Evolutionary conservation across 2,113 vertebrate genomes (phyloP).

Genomic region (Hemiscyllium ocellatum): DNA sequence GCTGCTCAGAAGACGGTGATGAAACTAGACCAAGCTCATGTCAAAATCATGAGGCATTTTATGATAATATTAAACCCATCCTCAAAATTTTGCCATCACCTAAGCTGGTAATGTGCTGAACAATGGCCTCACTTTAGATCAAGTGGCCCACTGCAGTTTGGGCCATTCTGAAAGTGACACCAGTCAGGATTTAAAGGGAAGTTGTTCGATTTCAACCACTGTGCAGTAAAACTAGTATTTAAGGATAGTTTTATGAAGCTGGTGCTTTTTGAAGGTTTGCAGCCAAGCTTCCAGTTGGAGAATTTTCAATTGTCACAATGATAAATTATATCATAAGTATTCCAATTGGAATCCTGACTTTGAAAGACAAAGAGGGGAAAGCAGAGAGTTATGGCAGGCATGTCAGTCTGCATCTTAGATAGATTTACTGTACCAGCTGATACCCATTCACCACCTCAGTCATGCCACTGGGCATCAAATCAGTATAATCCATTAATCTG

Average conservation of each 20-base stretch:
- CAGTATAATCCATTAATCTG: not conserved
- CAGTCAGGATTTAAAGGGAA: not conserved
- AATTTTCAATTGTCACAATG: not conserved
- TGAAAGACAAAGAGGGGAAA: not conserved
- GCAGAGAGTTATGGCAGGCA: not conserved
- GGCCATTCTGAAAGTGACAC: not conserved
- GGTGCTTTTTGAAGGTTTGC: not conserved
- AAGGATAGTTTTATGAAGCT: not conserved
- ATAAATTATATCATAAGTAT: not conserved
- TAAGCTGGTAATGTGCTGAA: not conserved
- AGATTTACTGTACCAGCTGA: not conserved
- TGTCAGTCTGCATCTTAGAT: not conserved
- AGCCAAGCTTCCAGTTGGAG: not conserved
- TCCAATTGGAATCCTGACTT: not conserved
- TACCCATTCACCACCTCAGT: not conserved
- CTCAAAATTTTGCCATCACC: not conserved
- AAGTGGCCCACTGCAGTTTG: not conserved
- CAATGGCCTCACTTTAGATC: not conserved
- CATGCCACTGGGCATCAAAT: not conserved
- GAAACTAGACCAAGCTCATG: not conserved
- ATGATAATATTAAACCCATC: not conserved
- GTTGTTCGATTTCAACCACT: not conserved
- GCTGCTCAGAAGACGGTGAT: not conserved
- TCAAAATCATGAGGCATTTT: not conserved
- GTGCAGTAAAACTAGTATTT: not conserved